These are phyloP conservation scores for Calonectris borealis DNA, from an alignment of 2,113 vertebrate genomes.

Conservation along the genomic window DNA sequence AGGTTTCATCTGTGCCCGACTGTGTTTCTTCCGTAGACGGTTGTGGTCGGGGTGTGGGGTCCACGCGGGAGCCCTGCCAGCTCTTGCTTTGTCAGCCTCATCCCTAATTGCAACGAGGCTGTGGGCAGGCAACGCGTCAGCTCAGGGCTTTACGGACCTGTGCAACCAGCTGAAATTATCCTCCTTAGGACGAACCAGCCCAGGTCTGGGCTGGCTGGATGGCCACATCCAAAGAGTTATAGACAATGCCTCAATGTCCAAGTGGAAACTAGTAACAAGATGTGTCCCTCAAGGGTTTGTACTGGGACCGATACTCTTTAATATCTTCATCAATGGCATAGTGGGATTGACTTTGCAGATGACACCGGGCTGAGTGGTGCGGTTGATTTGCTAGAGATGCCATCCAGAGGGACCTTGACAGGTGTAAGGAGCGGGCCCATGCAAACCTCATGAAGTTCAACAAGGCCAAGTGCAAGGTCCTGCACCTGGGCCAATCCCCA, in stretches of 20 bases:
- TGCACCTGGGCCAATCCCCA: not conserved
- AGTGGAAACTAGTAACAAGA: not conserved
- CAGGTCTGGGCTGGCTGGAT: not conserved
- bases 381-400: not conserved
- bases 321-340: not conserved
- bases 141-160: not conserved
- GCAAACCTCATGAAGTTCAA: not conserved
- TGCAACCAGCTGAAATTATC: not conserved
- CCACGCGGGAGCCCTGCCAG: not conserved
- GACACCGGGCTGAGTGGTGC: not conserved
- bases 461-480: not conserved
- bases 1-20: not conserved
- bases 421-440: too few relatives aligned
- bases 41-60: not conserved
- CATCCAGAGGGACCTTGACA: not conserved
- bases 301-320: not conserved
- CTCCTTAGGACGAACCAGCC: not conserved
- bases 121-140: not conserved
- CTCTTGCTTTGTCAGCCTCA: not conserved
- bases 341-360: not conserved
- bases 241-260: not conserved
- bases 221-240: not conserved
- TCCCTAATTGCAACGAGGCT: not conserved
- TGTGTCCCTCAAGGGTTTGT: not conserved
- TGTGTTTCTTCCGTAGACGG: not conserved